Percentiles rank a stretch among this genome's conserved stretches.
Conservation (phyloP, 1,140 invertebrate species). For the Lepidotrigona ventralis region DNA sequence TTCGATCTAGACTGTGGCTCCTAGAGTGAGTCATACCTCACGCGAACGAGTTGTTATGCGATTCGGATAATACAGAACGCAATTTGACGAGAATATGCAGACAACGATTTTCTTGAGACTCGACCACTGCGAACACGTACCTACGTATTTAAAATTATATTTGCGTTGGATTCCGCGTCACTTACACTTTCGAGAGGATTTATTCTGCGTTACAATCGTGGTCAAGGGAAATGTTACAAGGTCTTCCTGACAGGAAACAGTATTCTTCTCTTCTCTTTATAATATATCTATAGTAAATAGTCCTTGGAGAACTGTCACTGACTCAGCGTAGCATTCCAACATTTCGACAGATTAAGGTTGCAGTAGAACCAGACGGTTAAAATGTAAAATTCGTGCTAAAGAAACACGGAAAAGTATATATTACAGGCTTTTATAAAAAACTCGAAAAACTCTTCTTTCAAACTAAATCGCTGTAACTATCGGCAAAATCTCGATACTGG, state of each 20-base stretch:
- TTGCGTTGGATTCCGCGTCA: no score
- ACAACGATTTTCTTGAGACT: background rate
- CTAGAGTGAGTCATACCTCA: conserved; percentile 38
- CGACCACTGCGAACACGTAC: background rate
- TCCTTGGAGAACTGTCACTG: no score
- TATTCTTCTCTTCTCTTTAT: no score
- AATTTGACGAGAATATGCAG: background rate
- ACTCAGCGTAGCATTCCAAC: no score
- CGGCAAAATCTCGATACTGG: background rate
- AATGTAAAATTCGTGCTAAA: no score
- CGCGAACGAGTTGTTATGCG: background rate
- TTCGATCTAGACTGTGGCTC: background rate
- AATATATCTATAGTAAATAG: no score
- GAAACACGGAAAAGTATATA: background rate
- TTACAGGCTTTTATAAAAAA: background rate
- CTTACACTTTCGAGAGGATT: no score
- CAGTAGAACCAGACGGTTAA: background rate
- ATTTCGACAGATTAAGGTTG: no score
- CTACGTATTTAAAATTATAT: background rate
- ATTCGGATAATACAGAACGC: background rate
- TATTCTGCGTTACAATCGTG: no score
- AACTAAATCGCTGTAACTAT: background rate
- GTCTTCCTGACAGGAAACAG: no score
- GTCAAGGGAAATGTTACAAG: no score
- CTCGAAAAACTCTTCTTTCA: no score